Evolutionary conservation across 2,888 invertebrate genomes (phyloP).

Genomic region (Autographa gamma): DNA sequence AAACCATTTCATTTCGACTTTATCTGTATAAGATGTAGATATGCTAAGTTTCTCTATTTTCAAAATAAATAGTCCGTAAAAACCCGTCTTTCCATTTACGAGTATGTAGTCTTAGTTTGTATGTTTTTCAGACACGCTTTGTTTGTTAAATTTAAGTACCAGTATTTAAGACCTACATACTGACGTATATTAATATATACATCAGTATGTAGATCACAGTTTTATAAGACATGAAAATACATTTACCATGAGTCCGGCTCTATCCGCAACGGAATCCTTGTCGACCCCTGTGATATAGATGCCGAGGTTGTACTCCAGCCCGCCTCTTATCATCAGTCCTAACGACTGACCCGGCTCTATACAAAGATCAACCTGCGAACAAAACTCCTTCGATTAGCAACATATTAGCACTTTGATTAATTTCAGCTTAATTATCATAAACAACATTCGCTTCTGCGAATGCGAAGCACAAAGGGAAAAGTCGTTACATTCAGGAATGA

Average conservation of each 20-base stretch:
- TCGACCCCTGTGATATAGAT: conserved; percentile 99
- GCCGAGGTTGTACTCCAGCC: conserved; percentile 97
- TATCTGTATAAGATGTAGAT: no score
- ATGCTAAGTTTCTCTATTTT: not conserved
- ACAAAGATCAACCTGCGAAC: conserved; percentile 93
- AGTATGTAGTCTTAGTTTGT: not conserved
- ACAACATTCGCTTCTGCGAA: conserved; percentile 26
- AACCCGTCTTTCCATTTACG: not conserved
- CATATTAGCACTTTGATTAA: conserved; percentile 26
- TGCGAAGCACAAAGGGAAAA: conserved; percentile 21
- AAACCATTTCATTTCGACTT: not conserved
- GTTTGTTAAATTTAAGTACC: not conserved
- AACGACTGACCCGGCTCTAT: conserved; percentile 97
- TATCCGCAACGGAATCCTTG: conserved; percentile 97
- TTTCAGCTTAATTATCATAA: conserved; percentile 24
- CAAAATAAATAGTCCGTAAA: not conserved
- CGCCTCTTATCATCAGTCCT: conserved; percentile 98
- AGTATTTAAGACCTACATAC: no score
- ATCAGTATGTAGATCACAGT: not conserved
- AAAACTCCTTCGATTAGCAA: conserved; percentile 42
- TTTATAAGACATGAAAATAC: conserved; percentile 20
- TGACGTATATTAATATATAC: no score
- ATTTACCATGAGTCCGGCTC: conserved; percentile 95
- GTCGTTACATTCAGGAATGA: conserved; percentile 26
- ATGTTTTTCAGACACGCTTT: not conserved